Base-by-base conservation (phyloP, 2,113 vertebrate genomes). In the Naja naja region DNA sequence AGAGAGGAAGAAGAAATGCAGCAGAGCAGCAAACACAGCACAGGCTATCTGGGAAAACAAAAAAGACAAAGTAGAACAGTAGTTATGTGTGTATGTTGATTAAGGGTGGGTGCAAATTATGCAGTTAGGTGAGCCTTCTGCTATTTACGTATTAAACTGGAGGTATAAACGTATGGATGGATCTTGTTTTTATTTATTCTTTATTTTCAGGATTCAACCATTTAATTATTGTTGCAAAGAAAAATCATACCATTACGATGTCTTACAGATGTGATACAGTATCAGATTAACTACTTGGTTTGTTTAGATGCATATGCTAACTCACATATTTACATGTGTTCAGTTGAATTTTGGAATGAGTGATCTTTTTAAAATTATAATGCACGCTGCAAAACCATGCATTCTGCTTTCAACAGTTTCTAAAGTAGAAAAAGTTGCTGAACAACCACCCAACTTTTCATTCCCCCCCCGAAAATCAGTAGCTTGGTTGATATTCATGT, bases 1-100 rank as follows among this genome's bases (percentile, higher is more conserved):
- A 1, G 99, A 98, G 98, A 99, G 97, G 97, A 99, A 99, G 98
- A 99, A 99, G 98, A 99, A 99, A 95, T 99, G 99, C 64, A 99
- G 98, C 92, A 99, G 98, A 49, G 99, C 99, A 25, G 99, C 99
- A 4, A 99, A 99, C 90, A 99, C 98, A 0, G 99, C 99, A 92
- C 99, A 99, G 56, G 98, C 98, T 43, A 99, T 99, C 99, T 99
- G 97, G 74, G 3, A 30, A 47, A 91, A 94, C 56, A 64, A 95
- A 94, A 94, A 94, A 96, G 22, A 89, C 95, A 95, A 1, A 12
- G 55, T n/a, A 58, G 54, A 94, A 91, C 45, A 45, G 69, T 64
- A 30, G 81, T 89, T 55, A 89, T 11, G 0, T 43, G 34, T 81
- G 74, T 81, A 39, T 22, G 34, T 43, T 43, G 74, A 81, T 81